Base-by-base conservation (phyloP, 1,140 invertebrate species). In the Eumaeus atala region DNA sequence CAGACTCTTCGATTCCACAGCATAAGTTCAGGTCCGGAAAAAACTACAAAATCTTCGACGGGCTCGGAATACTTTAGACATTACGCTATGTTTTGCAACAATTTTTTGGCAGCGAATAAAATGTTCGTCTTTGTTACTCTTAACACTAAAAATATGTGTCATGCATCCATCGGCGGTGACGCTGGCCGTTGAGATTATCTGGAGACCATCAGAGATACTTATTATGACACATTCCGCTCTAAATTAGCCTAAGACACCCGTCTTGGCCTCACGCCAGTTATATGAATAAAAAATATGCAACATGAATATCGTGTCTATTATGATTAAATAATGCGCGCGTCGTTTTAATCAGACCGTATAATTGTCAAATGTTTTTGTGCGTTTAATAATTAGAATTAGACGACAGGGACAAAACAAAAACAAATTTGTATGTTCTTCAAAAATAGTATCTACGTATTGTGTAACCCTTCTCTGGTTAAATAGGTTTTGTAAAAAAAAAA, bases 211-310 rank as follows among this genome's bases (percentile, higher is more conserved):
- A 58, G 65, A 59, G 63, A 70, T 70, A 73, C 64, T 70, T 77
- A 75, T 77, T 84, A 77, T 82, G 75, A 82, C 72, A 83, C 71
- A 79, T 77, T 80, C 76, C 68, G 65, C 67, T 76, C 78, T 65
- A 77, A 84, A 84, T 82, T 75, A 78, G 79, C 67, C 62, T 70
- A 65, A 61, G 65, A 71, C 67, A 59, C 56, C 63, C 52, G 42
- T 61, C 56, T 75, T 86, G 80, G 83, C 73, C 49, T 47, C 34
- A 9, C 38, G 76, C 77, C 80, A 81, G 67, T 54, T 49, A 53
- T 67, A 71, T 48, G 58, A 72, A 69, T 59, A 73, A 70, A 75
- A 70, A 74, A 70, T 59, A 17, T 28, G 21, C 6, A 28, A 48
- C 48, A 34, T 51, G 51, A 53, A 28, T 28, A 28, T 28, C 21